These are phyloP conservation scores for Diarsia brunnea DNA, from an alignment of 2,888 invertebrate species.

Conservation along the genomic window DNA sequence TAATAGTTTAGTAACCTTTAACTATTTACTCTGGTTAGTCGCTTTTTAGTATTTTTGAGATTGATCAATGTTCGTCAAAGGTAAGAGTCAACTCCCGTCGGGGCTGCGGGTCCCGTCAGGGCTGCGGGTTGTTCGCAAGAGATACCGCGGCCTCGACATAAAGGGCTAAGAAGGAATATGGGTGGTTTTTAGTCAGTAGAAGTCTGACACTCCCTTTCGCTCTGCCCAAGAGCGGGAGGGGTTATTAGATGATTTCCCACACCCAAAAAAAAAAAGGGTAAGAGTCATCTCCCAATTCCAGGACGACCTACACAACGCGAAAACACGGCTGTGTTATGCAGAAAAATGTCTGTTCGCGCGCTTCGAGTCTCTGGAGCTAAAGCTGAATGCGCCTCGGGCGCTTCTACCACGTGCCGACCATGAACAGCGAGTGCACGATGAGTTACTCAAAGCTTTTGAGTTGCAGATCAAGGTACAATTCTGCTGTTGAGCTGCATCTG, in stretches of 20 bases:
- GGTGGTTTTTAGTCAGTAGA: too few species aligned
- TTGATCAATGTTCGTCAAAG: background rate
- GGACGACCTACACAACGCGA: slow-evolving; percentile 80
- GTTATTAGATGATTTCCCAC: too few species aligned
- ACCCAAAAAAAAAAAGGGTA: too few species aligned
- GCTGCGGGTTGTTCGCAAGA: too few species aligned
- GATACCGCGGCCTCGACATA: too few species aligned
- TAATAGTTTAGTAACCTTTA: too few species aligned
- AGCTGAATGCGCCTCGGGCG: slow-evolving; percentile 67
- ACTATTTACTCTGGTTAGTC: too few species aligned
- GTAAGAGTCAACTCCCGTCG: background rate
- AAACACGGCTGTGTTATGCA: slow-evolving; percentile 79
- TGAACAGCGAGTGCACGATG: slow-evolving; percentile 82
- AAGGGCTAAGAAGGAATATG: too few species aligned
- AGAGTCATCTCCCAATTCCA: slow-evolving; percentile 47
- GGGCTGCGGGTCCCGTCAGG: too few species aligned
- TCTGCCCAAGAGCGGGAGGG: too few species aligned
- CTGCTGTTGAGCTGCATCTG: background rate
- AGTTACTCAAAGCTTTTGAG: slow-evolving; percentile 78
- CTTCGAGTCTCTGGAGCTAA: slow-evolving; percentile 78
- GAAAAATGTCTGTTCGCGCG: slow-evolving; percentile 84
- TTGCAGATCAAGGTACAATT: slow-evolving; percentile 81
- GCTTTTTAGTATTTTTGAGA: background rate
- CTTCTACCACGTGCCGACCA: slow-evolving; percentile 74
- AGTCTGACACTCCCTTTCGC: too few species aligned